Base-by-base conservation (phyloP, 2,888 invertebrate species). In the Drosophila kambysellisi region DNA sequence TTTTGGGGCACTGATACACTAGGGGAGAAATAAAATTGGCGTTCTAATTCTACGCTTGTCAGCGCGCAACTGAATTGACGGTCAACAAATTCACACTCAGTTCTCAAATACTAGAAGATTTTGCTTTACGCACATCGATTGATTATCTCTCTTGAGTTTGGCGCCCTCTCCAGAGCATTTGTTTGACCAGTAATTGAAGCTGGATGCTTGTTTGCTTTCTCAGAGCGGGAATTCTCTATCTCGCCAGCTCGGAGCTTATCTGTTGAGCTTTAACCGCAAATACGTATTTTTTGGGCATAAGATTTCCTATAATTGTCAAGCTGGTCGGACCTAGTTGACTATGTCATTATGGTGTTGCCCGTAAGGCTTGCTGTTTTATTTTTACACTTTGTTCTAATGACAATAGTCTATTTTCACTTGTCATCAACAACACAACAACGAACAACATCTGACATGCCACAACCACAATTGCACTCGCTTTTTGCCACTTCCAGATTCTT, bases 401-500 rank as follows among this genome's bases (percentile, higher is more conserved):
- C 60, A 53, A 52, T 25, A 39, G 59, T 63, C 53, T 63, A n/a
- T 41, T n/a, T 41, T 41, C 41, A 72, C 66, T 30, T 62, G 60
- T 74, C 76, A 67, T 41, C 57, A 54, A 35, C 37, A n/a, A 52
- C n/a, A 33, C 32, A 20, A 15, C 32, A 52, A 41, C n/a, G n/a
- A 9, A n/a, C 9, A 41, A 41, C 9, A 33, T 8, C 8, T 32
- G 20, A 52, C 52, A n/a, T 50, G 29, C 9, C 50, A 25, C 35
- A n/a, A 30, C n/a, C 54, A 50, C 17, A 33, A 30, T 25, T 29
- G 12, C 48, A 20, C 20, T 41, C 9, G 41, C n/a, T 15, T 41
- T 59, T 86, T 72, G 59, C 88, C 64, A 82, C 61, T 88, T 74
- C 60, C 85, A 86, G 86, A 68, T 88, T 51, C 53, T 82, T 7